Percentiles rank a stretch among this genome's conserved stretches.
phyloP scores from a whole-genome alignment of 30 jellyfish, hydroid and myxozoan species.

The Sanderia malayensis region DNA sequence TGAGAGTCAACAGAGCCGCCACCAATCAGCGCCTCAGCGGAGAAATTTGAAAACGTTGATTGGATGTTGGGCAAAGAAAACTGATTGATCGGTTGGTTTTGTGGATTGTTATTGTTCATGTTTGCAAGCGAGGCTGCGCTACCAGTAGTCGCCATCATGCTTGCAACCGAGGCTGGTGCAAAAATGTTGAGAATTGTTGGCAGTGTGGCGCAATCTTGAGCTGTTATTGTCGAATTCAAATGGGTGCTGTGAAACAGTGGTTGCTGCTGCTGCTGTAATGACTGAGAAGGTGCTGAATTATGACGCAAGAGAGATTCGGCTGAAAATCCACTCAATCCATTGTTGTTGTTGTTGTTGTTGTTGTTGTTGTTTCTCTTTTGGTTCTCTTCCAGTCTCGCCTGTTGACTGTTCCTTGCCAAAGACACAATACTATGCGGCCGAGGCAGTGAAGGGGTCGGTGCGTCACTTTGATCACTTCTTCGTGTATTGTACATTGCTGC shows the following conservation, averaged over 20 bases:
- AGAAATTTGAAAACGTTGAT: constrained; percentile 75
- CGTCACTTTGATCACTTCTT: background rate
- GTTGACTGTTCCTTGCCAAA: constrained; percentile 38
- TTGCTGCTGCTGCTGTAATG: background rate
- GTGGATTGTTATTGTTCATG: background rate
- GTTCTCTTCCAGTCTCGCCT: background rate
- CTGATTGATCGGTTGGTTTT: background rate
- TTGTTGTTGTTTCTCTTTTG: background rate
- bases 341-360: too few species aligned
- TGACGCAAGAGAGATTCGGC: constrained; percentile 46
- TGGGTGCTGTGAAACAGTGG: background rate
- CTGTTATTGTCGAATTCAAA: background rate
- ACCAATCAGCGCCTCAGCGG: constrained; percentile 84
- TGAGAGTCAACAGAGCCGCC: constrained; percentile 60
- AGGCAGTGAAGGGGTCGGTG: constrained; percentile 12
- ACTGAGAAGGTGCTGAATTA: constrained; percentile 16
- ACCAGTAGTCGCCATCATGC: constrained; percentile 53
- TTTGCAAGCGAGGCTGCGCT: constrained; percentile 14
- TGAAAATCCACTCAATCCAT: constrained; percentile 44
- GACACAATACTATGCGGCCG: constrained; percentile 59
- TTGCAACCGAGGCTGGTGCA: constrained; percentile 90
- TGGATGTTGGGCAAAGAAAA: constrained; percentile 63
- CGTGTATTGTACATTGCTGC: background rate
- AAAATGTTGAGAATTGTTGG: constrained; percentile 90
- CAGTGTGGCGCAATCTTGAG: constrained; percentile 46